Evolutionary conservation across 2,113 vertebrate species (phyloP).

Genomic region (Xenopus laevis): DNA sequence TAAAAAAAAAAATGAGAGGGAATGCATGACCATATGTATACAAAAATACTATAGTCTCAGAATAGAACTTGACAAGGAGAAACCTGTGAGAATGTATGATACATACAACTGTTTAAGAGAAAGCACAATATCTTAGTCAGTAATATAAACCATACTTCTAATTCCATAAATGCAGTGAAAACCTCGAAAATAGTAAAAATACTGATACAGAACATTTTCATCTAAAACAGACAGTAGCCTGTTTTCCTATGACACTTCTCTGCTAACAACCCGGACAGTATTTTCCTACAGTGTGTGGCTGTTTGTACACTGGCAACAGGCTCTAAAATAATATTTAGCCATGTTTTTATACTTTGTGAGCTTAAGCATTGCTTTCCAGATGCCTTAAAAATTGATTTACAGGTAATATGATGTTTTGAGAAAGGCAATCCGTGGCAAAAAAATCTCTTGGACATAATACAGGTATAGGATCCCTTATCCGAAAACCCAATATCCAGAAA

Average conservation of each 20-base stretch:
- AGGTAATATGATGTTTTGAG: background rate
- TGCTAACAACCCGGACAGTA: background rate
- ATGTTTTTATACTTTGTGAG: background rate
- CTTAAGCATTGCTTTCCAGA: background rate
- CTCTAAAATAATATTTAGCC: constrained; percentile 7
- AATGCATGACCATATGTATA: too few species aligned
- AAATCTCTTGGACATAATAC: background rate
- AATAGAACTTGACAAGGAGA: too few species aligned
- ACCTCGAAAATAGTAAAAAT: too few species aligned
- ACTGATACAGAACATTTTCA: background rate
- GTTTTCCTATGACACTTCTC: background rate
- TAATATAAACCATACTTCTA: constrained; percentile 4
- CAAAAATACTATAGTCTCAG: too few species aligned
- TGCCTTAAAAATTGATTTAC: background rate
- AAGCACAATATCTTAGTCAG: background rate
- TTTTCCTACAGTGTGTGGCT: background rate
- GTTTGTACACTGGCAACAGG: background rate
- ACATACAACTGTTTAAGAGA: too few species aligned
- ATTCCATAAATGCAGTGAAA: too few species aligned
- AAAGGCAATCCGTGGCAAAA: too few species aligned
- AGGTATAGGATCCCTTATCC: too few species aligned
- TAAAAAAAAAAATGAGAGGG: too few species aligned
- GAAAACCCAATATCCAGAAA: too few species aligned
- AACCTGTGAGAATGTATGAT: too few species aligned
- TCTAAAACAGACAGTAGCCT: background rate